Base-by-base conservation (phyloP, 2,797 vertebrate species). In the Chaenodraco wilsoni region DNA sequence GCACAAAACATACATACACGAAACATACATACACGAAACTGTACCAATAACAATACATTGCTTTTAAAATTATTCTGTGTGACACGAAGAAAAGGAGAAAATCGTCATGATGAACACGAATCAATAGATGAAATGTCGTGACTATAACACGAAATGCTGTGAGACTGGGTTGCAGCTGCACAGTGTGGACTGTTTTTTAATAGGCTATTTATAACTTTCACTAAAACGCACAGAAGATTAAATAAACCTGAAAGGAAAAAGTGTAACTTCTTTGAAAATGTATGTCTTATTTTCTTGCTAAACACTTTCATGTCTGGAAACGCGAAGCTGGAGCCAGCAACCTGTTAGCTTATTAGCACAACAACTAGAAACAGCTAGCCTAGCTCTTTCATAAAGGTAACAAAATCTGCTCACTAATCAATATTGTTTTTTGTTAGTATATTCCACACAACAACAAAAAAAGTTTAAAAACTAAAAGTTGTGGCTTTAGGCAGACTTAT, bases 311-410 rank as follows among this genome's bases (percentile, higher is more conserved):
- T 45, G 9, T 19, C 55, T 49, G 8, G 21, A 15, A 15, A 45
- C 23, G 3, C 23, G 9, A 60, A 45, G 58, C 21, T 27, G 3
- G 9, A 45, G 37, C 51, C 16, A 21, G 19, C 13, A 59, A 45
- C 23, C 31, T 8, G 13, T 72, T 57, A 57, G 44, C 17, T 71
- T 49, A 70, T 74, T 49, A 70, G 33, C 67, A 61, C 60, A 60
- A 45, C 15, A 9, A 54, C 19, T 52, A 10, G 33, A 62, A 69
- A 57, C 8, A 64, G 52, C 7, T n/a, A 66, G 23, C 16, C 15
- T 33, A 59, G 16, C 43, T 74, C 31, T 52, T 31, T 45, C 56
- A 37, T 23, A 60, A 33, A 71, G 41, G 23, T n/a, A 52, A 63
- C 15, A 48, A 52, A 72, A 57, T 54, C 13, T 59, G 61, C 46